Evolutionary conservation across 2,797 vertebrate genomes (phyloP), one percentile per base, ranked within the genome.

Genomic region (Melanotaenia trifasciata): DNA sequence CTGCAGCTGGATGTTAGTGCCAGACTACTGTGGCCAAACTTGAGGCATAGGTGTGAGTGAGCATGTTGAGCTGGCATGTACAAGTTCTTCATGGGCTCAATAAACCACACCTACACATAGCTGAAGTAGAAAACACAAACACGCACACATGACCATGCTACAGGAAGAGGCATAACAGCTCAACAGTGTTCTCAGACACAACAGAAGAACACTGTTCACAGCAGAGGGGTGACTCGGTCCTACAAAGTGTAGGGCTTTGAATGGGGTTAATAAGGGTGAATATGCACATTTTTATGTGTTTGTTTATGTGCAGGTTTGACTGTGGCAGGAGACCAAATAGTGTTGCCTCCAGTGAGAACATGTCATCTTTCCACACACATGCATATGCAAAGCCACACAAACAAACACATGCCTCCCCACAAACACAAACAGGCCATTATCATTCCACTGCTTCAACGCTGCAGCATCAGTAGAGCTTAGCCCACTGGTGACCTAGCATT

Each of bases 401-500:
- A 83, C 84, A 88, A 79, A 82, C 76, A 76, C 77, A 67, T 18
- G 45, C 30, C 64, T 51, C 64, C 53, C 50, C 64, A 76, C 33
- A 74, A 63, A 87, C 80, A 84, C 76, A 89, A 87, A 88, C 78
- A 76, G 76, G 72, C 81, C 80, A 90, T 90, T 90, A 91, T 87
- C 87, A 93, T 93, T 92, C 90, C 89, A 79, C 70, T 78, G 80
- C 84, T 84, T 80, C 69, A 57, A 64, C 13, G 61, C 86, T 84
- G 85, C 89, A 87, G 89, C 87, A 90, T 85, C 85, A 75, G 85
- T 57, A 58, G 74, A 88, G 84, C 90, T 91, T 84, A 88, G 79
- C 83, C 79, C 83, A 81, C 84, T 22, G 43, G 86, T 90, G 89
- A 93, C 87, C 86, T 74, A 77, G 75, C 81, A 64, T 89, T 87